Conservation (phyloP, 2,888 invertebrate species). For the Nomada flava region DNA sequence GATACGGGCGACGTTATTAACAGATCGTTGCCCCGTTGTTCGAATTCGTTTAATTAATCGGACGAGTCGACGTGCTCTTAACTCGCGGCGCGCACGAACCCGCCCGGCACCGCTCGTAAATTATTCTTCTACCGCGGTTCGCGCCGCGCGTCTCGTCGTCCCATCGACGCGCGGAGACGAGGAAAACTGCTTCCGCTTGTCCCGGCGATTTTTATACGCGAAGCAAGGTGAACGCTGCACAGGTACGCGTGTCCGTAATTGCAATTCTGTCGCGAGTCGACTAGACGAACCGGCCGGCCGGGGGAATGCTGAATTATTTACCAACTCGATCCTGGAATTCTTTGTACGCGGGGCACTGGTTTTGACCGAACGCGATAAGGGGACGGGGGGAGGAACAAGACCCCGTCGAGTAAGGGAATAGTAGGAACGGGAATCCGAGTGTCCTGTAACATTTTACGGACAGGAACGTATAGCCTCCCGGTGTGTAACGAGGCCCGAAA, state of each 20-base stretch:
- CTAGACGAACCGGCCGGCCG: constrained; percentile 4
- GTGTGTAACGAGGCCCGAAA: constrained; percentile 4
- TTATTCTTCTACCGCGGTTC: neutral
- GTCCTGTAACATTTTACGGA: constrained; percentile 10
- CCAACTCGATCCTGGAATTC: constrained; percentile 9
- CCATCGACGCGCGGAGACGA: neutral
- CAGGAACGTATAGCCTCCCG: neutral
- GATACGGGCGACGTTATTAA: constrained; percentile 1
- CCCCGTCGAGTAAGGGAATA: constrained; percentile 5
- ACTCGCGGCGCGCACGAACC: constrained; percentile 15
- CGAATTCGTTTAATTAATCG: constrained; percentile 44
- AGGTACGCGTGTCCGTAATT: constrained; percentile 38
- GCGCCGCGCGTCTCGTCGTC: constrained; percentile 32
- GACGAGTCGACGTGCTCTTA: neutral
- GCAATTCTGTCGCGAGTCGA: constrained; percentile 34
- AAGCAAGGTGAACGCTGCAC: neutral
- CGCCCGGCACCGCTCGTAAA: constrained; percentile 21
- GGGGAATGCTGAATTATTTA: constrained; percentile 24
- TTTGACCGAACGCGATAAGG: neutral
- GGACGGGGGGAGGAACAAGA: constrained; percentile 1
- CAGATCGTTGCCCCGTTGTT: neutral
- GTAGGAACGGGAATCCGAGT: constrained; percentile 12
- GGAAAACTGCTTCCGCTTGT: constrained; percentile 56
- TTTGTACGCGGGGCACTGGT: neutral
- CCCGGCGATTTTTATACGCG: constrained; percentile 29